Base-by-base conservation (phyloP, 2,113 vertebrate genomes). In the Eubucco bourcierii region DNA sequence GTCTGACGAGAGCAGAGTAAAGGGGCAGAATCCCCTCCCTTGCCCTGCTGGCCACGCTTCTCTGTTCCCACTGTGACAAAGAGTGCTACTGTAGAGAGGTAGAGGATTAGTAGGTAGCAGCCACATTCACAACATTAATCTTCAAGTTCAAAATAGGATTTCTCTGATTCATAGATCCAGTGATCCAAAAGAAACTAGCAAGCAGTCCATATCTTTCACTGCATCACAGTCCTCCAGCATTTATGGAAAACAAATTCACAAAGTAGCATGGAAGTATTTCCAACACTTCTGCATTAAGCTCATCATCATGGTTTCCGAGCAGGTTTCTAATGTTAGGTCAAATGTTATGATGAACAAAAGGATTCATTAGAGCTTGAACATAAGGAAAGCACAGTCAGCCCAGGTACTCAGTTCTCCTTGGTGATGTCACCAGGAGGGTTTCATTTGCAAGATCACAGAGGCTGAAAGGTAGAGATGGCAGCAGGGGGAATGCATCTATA, bases 11-110 rank as follows among this genome's bases (percentile, higher is more conserved):
- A n/a, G n/a, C n/a, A n/a, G n/a, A n/a, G n/a, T n/a, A n/a, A n/a
- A n/a, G n/a, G n/a, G n/a, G n/a, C n/a, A n/a, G n/a, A n/a, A n/a
- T n/a, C n/a, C n/a, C n/a, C n/a, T n/a, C n/a, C n/a, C n/a, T n/a
- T n/a, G n/a, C n/a, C n/a, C n/a, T n/a, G n/a, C n/a, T n/a, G n/a
- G n/a, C n/a, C n/a, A n/a, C n/a, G n/a, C n/a, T n/a, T n/a, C n/a
- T n/a, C n/a, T n/a, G n/a, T n/a, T 89, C 87, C 90, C 58, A 70
- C 91, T 88, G 90, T 86, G 90, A 82, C n/a, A 78, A 86, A 50
- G 70, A 7, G 0, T 10, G 12, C 85, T 50, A 63, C 66, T 64
- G 58, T 41, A 79, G 81, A 37, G 72, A 90, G 60, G 41, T 56
- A 78, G 41, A 65, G 55, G 90, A 84, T 68, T 58, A 84, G 56